Evolutionary conservation across 2,797 vertebrate species (phyloP).

Genomic region (Rhinatrema bivittatum): DNA sequence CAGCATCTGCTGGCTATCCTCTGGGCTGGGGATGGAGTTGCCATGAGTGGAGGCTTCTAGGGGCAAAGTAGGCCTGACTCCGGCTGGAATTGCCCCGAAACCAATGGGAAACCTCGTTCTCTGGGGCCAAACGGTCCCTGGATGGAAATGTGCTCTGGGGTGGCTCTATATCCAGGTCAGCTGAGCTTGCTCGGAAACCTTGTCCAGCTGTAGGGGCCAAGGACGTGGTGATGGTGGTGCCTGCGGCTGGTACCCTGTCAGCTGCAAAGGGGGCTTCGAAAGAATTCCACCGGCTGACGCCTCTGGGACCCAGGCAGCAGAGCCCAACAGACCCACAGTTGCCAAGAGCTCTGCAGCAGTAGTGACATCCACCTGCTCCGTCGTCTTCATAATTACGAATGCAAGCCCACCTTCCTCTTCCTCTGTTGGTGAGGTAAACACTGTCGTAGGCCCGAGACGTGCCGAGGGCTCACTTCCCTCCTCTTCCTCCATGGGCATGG

Average conservation of each 20-base stretch:
- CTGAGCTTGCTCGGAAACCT: fast-evolving
- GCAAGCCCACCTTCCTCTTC: too few relatives aligned
- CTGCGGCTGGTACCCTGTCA: neutral
- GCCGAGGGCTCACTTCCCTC: too few relatives aligned
- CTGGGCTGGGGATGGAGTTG: slow-evolving; percentile 14
- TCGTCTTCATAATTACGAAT: too few relatives aligned
- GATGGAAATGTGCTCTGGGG: neutral
- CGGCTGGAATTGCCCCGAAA: neutral
- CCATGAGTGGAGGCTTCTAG: slow-evolving; percentile 1
- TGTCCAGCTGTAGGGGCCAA: neutral
- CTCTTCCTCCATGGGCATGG: too few relatives aligned
- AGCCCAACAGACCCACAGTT: neutral
- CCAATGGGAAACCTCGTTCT: too few relatives aligned
- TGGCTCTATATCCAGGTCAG: fast-evolving
- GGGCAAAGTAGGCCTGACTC: neutral
- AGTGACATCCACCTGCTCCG: too few relatives aligned
- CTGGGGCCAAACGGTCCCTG: neutral
- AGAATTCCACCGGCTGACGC: neutral
- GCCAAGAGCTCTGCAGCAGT: too few relatives aligned
- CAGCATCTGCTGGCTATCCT: too few relatives aligned
- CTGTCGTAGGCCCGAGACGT: too few relatives aligned
- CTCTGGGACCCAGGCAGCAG: slow-evolving; percentile 21
- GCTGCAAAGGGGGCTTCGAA: slow-evolving; percentile 16
- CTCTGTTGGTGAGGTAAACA: too few relatives aligned
- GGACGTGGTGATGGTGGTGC: slow-evolving; percentile 7